Base-by-base conservation (phyloP, 1,140 invertebrate genomes). In the Meloidogyne floridensis region DNA sequence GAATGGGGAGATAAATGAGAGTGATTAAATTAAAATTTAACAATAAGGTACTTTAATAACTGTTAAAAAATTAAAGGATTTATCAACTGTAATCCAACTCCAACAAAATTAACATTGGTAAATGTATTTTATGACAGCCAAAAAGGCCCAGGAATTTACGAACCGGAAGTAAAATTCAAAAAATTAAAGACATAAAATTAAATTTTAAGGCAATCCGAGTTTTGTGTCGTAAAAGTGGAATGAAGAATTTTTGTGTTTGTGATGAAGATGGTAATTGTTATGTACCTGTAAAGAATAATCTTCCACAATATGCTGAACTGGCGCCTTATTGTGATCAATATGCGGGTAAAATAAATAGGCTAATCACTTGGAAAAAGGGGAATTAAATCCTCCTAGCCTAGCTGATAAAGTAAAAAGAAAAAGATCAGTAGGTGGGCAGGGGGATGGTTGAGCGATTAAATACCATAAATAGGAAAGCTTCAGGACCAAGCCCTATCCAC, bases 41-140 rank as follows among this genome's bases (percentile, higher is more conserved):
- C 32, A 32, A 32, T 32, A 32, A 32, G 32, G 32, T 32, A 32
- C 32, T 32, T 32, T 47, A 47, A 47, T 47, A 47, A 47, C 32
- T 32, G 32, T 47, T 47, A 47, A 47, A 47, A 47, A 47, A 47
- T 47, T 43, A 20, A 18, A 75, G 74, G 74, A 11, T 75, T 20
- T 53, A 42, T 47, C 9, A 20, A 18, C 42, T 75, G 74, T 11
- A 53, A 75, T n/a, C n/a, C n/a, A 42, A n/a, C 4, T 18, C 7
- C n/a, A 9, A 18, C 15, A 47, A 47, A 47, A 42, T 5, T 9
- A 18, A 47, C 74, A n/a, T n/a, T 75, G n/a, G 42, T 43, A 7
- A 75, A 43, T 47, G 74, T 75, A 11, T 75, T 75, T 43, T 75
- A 75, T 53, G 74, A 75, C 2, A 75, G 74, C 11, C 74, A 75